Evolutionary conservation across 2,113 vertebrate species (phyloP).

Genomic region (Cololabis saira): DNA sequence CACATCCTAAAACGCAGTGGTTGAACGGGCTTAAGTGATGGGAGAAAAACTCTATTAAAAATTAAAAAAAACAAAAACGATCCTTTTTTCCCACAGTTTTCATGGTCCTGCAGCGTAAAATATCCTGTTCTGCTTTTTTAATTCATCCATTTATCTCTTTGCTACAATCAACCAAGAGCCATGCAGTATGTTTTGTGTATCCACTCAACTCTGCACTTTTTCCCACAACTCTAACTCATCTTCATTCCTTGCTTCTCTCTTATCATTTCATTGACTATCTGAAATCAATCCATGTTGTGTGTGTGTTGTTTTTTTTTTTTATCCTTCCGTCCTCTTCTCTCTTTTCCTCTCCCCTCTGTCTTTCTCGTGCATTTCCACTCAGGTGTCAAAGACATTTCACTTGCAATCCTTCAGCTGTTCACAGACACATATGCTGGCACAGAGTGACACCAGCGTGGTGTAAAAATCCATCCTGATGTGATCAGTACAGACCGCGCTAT

Average conservation of each 20-base stretch:
- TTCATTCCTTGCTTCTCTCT: constrained; percentile 45
- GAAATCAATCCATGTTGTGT: constrained; percentile 62
- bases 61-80: constrained; percentile 32
- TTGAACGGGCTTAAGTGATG: neutral
- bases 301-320: constrained; percentile 3
- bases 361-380: constrained; percentile 47
- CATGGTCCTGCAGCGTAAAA: constrained; percentile 12
- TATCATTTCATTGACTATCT: constrained; percentile 66
- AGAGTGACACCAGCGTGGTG: constrained; percentile 40
- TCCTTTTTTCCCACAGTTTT: neutral
- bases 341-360: constrained; percentile 34
- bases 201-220: constrained; percentile 22
- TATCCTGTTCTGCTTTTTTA: neutral
- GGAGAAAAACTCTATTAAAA: constrained; percentile 35
- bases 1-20: too few relatives aligned
- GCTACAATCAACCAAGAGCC: too few relatives aligned
- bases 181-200: constrained; percentile 43
- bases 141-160: neutral
- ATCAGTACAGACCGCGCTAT: constrained; percentile 65
- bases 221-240: constrained; percentile 26
- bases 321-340: constrained; percentile 33
- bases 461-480: constrained; percentile 76
- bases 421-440: constrained; percentile 43
- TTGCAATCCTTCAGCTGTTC: constrained; percentile 67
- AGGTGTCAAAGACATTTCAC: constrained; percentile 73